Evolutionary conservation across 2,888 invertebrate species (phyloP), one percentile per base, ranked within the genome.

Genomic region (Caradrina kadenii): DNA sequence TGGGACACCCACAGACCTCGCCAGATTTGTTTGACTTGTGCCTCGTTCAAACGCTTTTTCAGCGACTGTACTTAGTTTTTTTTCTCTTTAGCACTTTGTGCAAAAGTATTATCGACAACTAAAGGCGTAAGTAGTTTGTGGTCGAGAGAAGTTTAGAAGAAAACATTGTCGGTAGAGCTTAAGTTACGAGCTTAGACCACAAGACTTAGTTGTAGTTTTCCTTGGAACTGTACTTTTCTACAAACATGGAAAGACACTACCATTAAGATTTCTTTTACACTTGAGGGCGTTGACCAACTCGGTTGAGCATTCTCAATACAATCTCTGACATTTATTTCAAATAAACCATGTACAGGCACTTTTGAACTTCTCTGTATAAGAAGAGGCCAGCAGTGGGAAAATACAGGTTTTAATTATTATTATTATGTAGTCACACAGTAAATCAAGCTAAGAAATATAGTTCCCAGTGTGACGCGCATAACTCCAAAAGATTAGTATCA

Each of bases 11-110:
- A 76, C 77, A 69, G 76, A 69, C 70, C 73, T 76, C 69, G 60
- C 52, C 60, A 58, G 79, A 77, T 64, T 82, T 84, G 83, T 86
- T 83, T 80, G 73, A 69, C 73, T 83, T 83, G 73, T 82, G 86
- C 80, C 67, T 62, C 69, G 75, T 84, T 85, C 69, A 73, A 81
- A 79, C 79, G 73, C 52, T 69, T 68, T 73, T 75, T 61, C 58
- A 63, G 17, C 58, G 49, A 63, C 61, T 26, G 49, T 69, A 60
- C 59, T 66, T 50, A 35, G 50, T 31, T 70, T 70, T 68, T 79
- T 62, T 62, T 74, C 74, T 73, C 68, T 74, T 72, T 42, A 75
- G 49, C 49, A 70, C 55, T 72, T 68, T 61, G 68, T 80, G 74
- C 53, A 17, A 65, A 70, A 63, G 59, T 60, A 39, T 66, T 61